Evolutionary conservation across 2,113 vertebrate species (phyloP).

Genomic region (Platysteira castanea): DNA sequence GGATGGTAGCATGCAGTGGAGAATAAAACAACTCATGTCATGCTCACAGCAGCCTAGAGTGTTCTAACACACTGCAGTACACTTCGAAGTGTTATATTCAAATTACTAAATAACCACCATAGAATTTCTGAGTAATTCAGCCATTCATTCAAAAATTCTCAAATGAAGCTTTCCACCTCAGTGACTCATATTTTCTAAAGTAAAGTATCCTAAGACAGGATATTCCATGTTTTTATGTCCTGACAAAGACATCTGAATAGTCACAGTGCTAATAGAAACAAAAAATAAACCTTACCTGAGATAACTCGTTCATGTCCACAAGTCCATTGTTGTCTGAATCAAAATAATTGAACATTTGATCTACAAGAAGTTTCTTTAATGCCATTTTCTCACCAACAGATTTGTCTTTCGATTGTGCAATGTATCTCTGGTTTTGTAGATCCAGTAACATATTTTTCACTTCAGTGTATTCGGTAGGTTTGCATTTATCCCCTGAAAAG

Average conservation of each 20-base stretch:
- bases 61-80: background rate
- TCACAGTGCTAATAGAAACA: background rate
- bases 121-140: background rate
- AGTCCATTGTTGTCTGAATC: constrained; percentile 84
- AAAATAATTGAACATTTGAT: constrained; percentile 90
- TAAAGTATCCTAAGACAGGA: background rate
- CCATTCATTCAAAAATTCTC: background rate
- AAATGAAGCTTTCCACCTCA: background rate
- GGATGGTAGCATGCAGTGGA: fast-evolving
- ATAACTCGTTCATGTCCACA: constrained; percentile 86
- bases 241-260: background rate
- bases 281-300: constrained; percentile 80
- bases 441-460: constrained; percentile 87
- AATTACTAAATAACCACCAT: background rate
- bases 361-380: constrained; percentile 83
- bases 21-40: background rate
- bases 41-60: background rate
- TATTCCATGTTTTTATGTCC: background rate
- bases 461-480: constrained; percentile 80
- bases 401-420: constrained; percentile 68
- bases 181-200: background rate
- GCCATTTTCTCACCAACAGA: constrained; percentile 73
- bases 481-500: constrained; percentile 87
- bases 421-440: constrained; percentile 80
- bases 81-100: background rate